phyloP scores from a whole-genome alignment of 2,113 vertebrate species.

The Otolemur garnettii region DNA sequence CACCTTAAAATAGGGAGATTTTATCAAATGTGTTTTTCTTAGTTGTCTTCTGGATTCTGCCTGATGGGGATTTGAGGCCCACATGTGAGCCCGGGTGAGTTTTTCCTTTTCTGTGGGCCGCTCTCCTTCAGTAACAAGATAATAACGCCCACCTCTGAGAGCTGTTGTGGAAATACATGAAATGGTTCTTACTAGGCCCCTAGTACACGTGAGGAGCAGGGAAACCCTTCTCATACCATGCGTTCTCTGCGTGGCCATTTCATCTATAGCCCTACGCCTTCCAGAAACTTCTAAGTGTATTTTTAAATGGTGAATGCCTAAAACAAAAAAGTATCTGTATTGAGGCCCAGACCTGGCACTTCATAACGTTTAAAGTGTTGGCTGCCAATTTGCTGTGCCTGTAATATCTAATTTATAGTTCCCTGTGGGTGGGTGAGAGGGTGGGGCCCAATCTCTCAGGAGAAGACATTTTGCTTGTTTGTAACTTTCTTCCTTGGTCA shows the following conservation, averaged over 20 bases:
- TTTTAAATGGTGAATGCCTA: conserved; percentile 81
- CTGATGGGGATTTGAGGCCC: not conserved
- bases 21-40: conserved; percentile 14
- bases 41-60: not conserved
- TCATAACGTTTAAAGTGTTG: conserved; percentile 55
- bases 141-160: not conserved
- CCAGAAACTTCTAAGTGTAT: conserved; percentile 63
- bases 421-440: conserved; percentile 82
- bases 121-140: not conserved
- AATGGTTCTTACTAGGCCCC: not conserved
- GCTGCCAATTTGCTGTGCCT: conserved; percentile 82
- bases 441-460: conserved; percentile 79
- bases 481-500: conserved; percentile 55
- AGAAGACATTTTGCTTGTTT: conserved; percentile 83
- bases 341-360: conserved; percentile 80
- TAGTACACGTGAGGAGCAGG: not conserved
- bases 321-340: conserved; percentile 78
- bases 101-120: not conserved
- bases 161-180: not conserved
- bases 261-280: conserved; percentile 28
- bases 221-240: not conserved
- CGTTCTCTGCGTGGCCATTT: conserved; percentile 55
- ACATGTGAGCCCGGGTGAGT: not conserved
- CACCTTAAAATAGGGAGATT: not conserved
- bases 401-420: conserved; percentile 87